Evolutionary conservation across 2,113 vertebrate species (phyloP).

Genomic region (Pheucticus melanocephalus): DNA sequence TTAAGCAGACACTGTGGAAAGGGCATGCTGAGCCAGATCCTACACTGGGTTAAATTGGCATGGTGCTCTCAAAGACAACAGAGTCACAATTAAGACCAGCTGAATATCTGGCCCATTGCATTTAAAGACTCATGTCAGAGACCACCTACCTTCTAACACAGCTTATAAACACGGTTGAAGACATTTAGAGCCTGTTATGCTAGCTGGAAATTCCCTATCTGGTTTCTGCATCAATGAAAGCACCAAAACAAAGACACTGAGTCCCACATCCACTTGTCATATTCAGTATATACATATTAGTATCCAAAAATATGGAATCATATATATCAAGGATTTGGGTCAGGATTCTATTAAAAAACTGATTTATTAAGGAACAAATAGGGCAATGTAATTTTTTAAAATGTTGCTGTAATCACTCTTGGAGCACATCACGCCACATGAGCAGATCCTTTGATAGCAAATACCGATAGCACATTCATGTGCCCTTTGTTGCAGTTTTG

Average conservation of each 20-base stretch:
- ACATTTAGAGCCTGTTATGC: slow-evolving; percentile 1
- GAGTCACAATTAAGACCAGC: slow-evolving; percentile 62
- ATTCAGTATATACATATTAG: background rate
- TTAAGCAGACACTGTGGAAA: slow-evolving; percentile 37
- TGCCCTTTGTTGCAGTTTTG: slow-evolving; percentile 45
- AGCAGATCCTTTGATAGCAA: slow-evolving; percentile 21
- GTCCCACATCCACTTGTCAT: background rate
- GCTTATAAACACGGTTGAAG: slow-evolving; percentile 43
- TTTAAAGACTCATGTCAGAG: slow-evolving; percentile 44
- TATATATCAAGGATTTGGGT: background rate
- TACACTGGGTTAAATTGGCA: slow-evolving; percentile 14
- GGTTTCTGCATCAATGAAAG: background rate
- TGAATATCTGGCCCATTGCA: slow-evolving; percentile 47
- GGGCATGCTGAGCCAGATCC: slow-evolving; percentile 24
- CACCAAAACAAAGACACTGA: background rate
- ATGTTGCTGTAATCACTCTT: slow-evolving; percentile 32
- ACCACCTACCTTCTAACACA: slow-evolving; percentile 54
- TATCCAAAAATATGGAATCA: background rate
- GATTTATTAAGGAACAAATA: slow-evolving; percentile 54
- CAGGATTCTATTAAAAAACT: background rate
- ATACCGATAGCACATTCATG: background rate
- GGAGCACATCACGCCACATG: background rate
- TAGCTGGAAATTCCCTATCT: slow-evolving; percentile 2
- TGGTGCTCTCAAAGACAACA: slow-evolving; percentile 21
- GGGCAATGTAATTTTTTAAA: background rate